Evolutionary conservation across 2,888 invertebrate genomes (phyloP).

Genomic region (Chelonus formosanus): DNA sequence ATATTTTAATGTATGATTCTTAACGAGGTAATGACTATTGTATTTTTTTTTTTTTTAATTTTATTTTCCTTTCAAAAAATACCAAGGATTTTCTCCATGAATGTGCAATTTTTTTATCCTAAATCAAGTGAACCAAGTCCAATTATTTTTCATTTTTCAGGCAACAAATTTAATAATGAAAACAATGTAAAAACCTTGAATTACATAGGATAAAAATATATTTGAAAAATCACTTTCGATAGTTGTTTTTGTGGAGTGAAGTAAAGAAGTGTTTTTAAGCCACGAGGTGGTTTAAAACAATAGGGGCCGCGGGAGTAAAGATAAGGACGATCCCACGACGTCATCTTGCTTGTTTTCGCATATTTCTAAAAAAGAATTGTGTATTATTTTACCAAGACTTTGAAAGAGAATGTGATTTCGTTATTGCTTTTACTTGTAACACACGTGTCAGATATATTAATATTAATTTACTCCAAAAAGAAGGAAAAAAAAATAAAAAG

Average conservation of each 20-base stretch:
- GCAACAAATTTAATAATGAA: not conserved
- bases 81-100: not conserved
- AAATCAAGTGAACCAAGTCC: conserved; percentile 1
- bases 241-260: conserved; percentile 44
- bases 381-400: conserved; percentile 26
- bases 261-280: conserved; percentile 29
- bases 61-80: conserved; percentile 2
- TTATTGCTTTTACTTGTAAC: conserved; percentile 8
- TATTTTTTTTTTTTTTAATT: not conserved
- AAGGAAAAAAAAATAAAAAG: not conserved
- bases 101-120: not conserved
- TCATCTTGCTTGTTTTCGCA: conserved; percentile 42
- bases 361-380: conserved; percentile 27
- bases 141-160: not conserved
- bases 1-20: conserved; percentile 22
- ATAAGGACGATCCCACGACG: conserved; percentile 65
- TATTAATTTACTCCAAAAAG: conserved; percentile 1
- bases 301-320: conserved; percentile 62
- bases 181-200: not conserved
- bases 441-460: not conserved
- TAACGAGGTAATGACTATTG: conserved; percentile 19
- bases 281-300: conserved; percentile 49
- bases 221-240: conserved; percentile 57
- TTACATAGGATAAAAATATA: no score
- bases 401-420: conserved; percentile 19